phyloP scores from a whole-genome alignment of 2,888 invertebrate genomes.

The Lepidochrysops patricia region DNA sequence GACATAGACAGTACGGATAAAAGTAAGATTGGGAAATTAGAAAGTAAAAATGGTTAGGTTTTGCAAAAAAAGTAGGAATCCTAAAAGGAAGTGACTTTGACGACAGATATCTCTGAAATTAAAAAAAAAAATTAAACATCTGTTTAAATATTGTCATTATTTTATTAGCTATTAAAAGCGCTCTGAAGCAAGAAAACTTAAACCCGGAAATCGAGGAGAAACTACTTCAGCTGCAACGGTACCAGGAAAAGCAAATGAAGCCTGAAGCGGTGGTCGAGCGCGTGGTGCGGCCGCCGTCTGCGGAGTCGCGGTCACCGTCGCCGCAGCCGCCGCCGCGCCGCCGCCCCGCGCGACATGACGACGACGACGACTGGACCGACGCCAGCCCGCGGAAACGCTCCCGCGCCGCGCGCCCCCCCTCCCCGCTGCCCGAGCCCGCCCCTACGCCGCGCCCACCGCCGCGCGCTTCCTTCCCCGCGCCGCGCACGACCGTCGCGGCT shows the following conservation, averaged over 20 bases:
- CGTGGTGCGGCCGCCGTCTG: constrained; percentile 37
- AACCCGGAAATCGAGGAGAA: constrained; percentile 96
- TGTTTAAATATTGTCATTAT: too few relatives aligned
- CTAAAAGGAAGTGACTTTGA: too few relatives aligned
- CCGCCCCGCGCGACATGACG: constrained; percentile 46
- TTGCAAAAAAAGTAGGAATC: too few relatives aligned
- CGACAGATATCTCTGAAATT: too few relatives aligned
- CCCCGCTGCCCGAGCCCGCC: constrained; percentile 31
- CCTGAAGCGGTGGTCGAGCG: constrained; percentile 59
- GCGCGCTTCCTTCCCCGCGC: constrained; percentile 33
- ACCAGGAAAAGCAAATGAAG: constrained; percentile 86
- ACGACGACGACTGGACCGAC: constrained; percentile 65
- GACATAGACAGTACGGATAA: too few relatives aligned
- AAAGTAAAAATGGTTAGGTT: too few relatives aligned
- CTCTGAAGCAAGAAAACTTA: constrained; percentile 91
- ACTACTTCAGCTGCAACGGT: constrained; percentile 88
- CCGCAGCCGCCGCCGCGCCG: constrained; percentile 45
- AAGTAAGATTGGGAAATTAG: too few relatives aligned
- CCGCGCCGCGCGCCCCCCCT: constrained; percentile 24
- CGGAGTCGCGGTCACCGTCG: constrained; percentile 34
- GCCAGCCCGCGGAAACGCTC: constrained; percentile 48
- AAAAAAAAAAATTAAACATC: too few relatives aligned
- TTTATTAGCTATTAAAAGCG: constrained; percentile 88
- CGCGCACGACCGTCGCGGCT: constrained; percentile 44
- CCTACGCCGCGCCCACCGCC: constrained; percentile 23